phyloP scores from a whole-genome alignment of 2,888 invertebrate species.

The Scrobipalpa atriplicella region DNA sequence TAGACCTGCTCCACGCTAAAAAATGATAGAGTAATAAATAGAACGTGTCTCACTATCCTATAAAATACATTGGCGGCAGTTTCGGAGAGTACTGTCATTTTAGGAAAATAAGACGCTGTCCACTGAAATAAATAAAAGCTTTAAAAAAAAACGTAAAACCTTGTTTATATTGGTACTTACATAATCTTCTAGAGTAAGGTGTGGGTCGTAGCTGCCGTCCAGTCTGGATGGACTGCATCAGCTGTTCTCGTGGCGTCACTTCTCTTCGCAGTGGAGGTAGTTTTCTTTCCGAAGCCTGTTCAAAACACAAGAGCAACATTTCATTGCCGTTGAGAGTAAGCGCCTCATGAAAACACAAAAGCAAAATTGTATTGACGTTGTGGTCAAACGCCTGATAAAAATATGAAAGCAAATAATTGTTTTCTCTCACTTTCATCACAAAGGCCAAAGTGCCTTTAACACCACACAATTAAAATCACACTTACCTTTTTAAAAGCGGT shows the following conservation, averaged over 20 bases:
- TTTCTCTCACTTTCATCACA: too few relatives aligned
- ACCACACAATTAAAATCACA: too few relatives aligned
- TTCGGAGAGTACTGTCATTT: too few relatives aligned
- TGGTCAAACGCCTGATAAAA: not conserved
- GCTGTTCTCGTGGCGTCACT: constrained; percentile 91
- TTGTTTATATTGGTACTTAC: constrained; percentile 65
- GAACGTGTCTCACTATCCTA: too few relatives aligned
- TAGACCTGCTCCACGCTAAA: too few relatives aligned
- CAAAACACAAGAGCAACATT: not conserved
- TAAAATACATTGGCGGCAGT: too few relatives aligned
- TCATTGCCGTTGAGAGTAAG: not conserved
- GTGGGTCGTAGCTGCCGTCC: constrained; percentile 87
- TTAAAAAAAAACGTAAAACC: not conserved
- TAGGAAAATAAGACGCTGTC: too few relatives aligned
- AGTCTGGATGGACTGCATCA: constrained; percentile 93
- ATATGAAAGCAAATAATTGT: not conserved
- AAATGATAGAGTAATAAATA: too few relatives aligned
- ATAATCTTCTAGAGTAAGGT: constrained; percentile 76
- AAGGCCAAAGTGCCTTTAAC: too few relatives aligned
- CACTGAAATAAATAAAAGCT: too few relatives aligned
- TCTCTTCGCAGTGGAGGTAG: constrained; percentile 88
- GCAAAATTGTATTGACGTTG: not conserved
- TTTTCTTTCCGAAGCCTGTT: constrained; percentile 90
- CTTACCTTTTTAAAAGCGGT: constrained; percentile 93
- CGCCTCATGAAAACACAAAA: not conserved